These are phyloP conservation scores for Epizoanthus ramosus DNA, from an alignment of 92 coral and sea anemone genomes.

Conservation along the genomic window DNA sequence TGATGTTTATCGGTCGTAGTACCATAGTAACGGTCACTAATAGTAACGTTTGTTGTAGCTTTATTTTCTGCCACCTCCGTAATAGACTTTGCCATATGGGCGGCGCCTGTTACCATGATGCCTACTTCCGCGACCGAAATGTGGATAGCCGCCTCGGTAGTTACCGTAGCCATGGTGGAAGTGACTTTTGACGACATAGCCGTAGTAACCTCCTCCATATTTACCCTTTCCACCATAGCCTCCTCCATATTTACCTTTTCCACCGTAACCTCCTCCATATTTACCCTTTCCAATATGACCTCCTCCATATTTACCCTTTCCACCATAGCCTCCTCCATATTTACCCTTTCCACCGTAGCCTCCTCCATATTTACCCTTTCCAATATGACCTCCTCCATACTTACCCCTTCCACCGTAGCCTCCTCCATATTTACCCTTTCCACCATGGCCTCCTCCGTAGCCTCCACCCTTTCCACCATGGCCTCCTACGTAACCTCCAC, in stretches of 20 bases:
- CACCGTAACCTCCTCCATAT: too few relatives aligned
- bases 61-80: not conserved
- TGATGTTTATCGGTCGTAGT: too few relatives aligned
- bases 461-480: conserved; percentile 5
- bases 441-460: conserved; percentile 8
- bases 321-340: not conserved
- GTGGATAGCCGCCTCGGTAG: not conserved
- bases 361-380: too few relatives aligned
- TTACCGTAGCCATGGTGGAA: conserved; percentile 3
- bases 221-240: not conserved
- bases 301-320: not conserved
- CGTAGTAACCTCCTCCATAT: too few relatives aligned
- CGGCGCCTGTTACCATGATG: not conserved
- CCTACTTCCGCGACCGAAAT: not conserved
- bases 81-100: too few relatives aligned
- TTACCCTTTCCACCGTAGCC: not conserved
- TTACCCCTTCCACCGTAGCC: too few relatives aligned
- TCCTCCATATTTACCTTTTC: too few relatives aligned
- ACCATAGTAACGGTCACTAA: too few relatives aligned
- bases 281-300: not conserved
- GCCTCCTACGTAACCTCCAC: not conserved
- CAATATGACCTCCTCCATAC: too few relatives aligned
- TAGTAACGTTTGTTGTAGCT: too few relatives aligned
- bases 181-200: conserved; percentile 1
- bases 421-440: too few relatives aligned